Percentiles rank a stretch among this genome's conserved stretches.
phyloP scores from a whole-genome alignment of 2,797 vertebrate species.

The Lepus oiostolus region DNA sequence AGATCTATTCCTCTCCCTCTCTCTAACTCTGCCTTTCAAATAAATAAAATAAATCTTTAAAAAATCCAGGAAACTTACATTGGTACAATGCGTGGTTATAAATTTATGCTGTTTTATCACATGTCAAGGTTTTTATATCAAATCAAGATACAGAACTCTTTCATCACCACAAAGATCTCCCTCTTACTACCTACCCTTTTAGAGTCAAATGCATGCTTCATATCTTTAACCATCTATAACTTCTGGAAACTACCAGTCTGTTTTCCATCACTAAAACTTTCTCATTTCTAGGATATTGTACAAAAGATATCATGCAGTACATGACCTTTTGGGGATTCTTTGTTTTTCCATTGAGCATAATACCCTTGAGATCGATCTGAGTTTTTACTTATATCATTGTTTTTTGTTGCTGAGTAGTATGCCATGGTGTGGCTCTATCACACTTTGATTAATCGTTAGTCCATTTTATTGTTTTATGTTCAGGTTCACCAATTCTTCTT shows the following conservation, averaged over 20 bases:
- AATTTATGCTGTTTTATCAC: slow-evolving; percentile 28
- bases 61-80: slow-evolving; percentile 27
- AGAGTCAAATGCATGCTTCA: not conserved
- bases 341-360: not conserved
- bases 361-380: not conserved
- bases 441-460: not conserved
- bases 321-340: not conserved
- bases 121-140: slow-evolving; percentile 40
- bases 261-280: slow-evolving; percentile 53
- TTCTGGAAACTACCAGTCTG: not conserved
- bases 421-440: not conserved
- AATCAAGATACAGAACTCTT: slow-evolving; percentile 22
- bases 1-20: too few species aligned
- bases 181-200: not conserved
- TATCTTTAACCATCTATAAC: not conserved
- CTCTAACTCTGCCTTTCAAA: too few species aligned
- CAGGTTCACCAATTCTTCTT: not conserved
- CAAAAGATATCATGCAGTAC: not conserved
- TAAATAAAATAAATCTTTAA: too few species aligned
- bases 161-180: not conserved
- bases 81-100: not conserved
- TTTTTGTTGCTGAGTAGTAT: not conserved
- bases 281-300: slow-evolving; percentile 10
- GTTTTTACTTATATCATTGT: not conserved
- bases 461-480: slow-evolving; percentile 11